A percentile compares a stretch with the other conserved stretches of the same genome.
These are phyloP conservation scores for Nycticryphes semicollaris DNA, from an alignment of 2,113 vertebrate species.

Conservation along the genomic window DNA sequence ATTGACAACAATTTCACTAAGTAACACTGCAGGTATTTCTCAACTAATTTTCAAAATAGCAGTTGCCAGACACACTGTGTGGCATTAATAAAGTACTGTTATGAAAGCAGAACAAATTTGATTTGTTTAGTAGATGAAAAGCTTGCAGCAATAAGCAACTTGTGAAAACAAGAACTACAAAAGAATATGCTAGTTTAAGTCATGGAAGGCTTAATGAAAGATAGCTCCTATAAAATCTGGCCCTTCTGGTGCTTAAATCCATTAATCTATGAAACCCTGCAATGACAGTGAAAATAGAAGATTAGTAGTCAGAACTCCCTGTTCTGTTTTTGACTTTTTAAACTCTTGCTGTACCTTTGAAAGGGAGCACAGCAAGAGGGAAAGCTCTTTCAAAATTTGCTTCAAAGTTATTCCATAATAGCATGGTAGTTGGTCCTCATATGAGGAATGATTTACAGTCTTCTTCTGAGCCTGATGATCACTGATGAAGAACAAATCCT, in stretches of 20 bases:
- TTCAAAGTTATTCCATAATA: not conserved
- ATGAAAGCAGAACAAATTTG: constrained; percentile 1
- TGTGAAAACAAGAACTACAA: not conserved
- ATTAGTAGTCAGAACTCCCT: not conserved
- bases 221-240: not conserved
- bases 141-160: not conserved
- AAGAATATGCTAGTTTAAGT: not conserved
- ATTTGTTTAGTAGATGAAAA: not conserved
- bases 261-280: not conserved
- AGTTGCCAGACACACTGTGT: not conserved
- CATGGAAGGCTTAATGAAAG: not conserved
- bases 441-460: not conserved
- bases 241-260: not conserved
- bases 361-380: not conserved
- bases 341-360: not conserved
- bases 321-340: not conserved
- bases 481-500: not conserved
- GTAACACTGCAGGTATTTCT: constrained; percentile 4
- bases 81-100: not conserved
- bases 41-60: not conserved
- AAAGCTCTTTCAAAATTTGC: not conserved
- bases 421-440: not conserved
- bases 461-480: not conserved
- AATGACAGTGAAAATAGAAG: not conserved
- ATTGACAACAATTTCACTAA: constrained; percentile 18